Base-by-base conservation (phyloP, 2,797 vertebrate genomes). In the Synaphobranchus kaupii region DNA sequence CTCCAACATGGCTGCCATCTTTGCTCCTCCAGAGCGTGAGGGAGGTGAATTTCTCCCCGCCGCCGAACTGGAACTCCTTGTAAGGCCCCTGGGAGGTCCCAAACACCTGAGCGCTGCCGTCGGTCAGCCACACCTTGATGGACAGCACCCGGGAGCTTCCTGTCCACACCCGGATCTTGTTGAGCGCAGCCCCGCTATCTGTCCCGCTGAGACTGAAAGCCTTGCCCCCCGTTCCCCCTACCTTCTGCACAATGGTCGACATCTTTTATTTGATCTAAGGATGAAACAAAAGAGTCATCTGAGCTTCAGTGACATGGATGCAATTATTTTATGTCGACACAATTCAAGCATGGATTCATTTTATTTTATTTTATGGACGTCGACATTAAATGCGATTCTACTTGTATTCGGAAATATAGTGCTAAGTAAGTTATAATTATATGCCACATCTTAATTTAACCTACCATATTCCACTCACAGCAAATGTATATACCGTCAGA, bases 51-150 rank as follows among this genome's bases (percentile, higher is more conserved):
- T 81, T 50, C 47, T 81, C 78, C 78, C 78, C 78, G 20, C 47
- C 47, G 0, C 25, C 47, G 9, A 81, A 81, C 78, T 81, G 22
- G 47, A 81, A 81, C 78, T 81, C 78, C 25, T 48, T 50, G 39
- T 48, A 50, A n/a, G 47, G 47, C 4, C 78, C 78, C 0, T 4
- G 8, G 22, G 78, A 81, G 47, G 2, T 25, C 78, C 78, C 78
- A n/a, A 81, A 81, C 44, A 81, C 78, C 78, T 50, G 20, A 25
- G 47, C 78, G 1, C 44, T 50, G 22, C 78, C 78, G 8, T 81
- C 78, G 10, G 78, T 81, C 17, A 81, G 78, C 78, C 78, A 81
- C 78, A 81, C 78, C 25, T 50, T 81, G 78, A 81, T 50, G 47
- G 78, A 81, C 22, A 50, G 6, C 47, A 81, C 47, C 22, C 47